phyloP scores from a whole-genome alignment of 2,797 vertebrate species.

The Enteromius viviparus region DNA sequence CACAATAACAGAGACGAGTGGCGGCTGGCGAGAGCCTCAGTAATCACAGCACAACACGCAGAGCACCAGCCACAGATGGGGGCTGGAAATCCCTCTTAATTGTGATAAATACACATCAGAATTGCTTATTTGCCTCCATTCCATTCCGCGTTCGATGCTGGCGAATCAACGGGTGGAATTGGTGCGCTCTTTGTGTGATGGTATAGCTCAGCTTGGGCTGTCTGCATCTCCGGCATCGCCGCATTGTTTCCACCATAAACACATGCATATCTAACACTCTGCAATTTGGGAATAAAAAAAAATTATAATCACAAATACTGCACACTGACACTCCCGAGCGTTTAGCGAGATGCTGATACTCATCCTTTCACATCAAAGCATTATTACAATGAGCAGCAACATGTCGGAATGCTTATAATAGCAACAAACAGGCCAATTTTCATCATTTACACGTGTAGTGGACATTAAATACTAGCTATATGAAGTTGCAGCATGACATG shows the following conservation, averaged over 20 bases:
- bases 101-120: constrained; percentile 63
- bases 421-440: constrained; percentile 6
- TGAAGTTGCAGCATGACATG: background rate
- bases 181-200: constrained; percentile 54
- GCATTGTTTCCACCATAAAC: constrained; percentile 26
- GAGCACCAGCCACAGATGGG: constrained; percentile 57
- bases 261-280: background rate
- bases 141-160: constrained; percentile 16
- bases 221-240: constrained; percentile 35
- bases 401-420: constrained; percentile 21
- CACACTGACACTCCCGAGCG: background rate
- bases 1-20: constrained; percentile 63
- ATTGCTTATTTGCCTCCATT: constrained; percentile 49
- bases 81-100: constrained; percentile 62
- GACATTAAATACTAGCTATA: background rate
- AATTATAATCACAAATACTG: background rate
- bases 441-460: background rate
- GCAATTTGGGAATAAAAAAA: constrained; percentile 15
- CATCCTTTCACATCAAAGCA: constrained; percentile 20
- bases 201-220: constrained; percentile 44
- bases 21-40: constrained; percentile 52
- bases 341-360: constrained; percentile 11
- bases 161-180: constrained; percentile 45
- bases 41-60: constrained; percentile 61
- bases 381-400: constrained; percentile 24